Base-by-base conservation (phyloP, 2,888 invertebrate species). In the Lordiphosa andalusiaca region DNA sequence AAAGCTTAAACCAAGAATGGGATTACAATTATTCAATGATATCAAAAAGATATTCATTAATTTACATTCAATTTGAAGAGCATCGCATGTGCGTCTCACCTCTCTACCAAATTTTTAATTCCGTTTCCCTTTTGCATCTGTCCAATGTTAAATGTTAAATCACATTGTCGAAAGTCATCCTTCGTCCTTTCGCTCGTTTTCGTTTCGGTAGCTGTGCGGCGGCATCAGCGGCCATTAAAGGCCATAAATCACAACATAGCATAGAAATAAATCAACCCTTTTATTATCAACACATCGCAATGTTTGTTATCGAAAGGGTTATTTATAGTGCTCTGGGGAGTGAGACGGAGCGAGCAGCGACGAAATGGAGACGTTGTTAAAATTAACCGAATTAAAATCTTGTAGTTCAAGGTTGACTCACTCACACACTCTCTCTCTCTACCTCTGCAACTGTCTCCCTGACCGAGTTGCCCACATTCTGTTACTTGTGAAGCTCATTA, bases 281-380 rank as follows among this genome's bases (percentile, higher is more conserved):
- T 80, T 80, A 80, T 80, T 80, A 80, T 80, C 80, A 80, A 83
- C 80, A 80, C 84, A 83, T 80, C 81, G 80, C 81, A 83, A 83
- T 84, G 81, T 76, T 83, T 83, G 84, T 80, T 80, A 80, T 80
- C 80, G 80, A 83, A 74, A 80, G 80, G 81, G 81, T 80, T 80
- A 80, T 80, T 80, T 80, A 80, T 80, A 83, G 80, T 83, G 63
- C 80, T 74, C 81, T 47, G 40, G 84, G 84, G 80, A 80, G 53
- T 38, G 39, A 41, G 39, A 39, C 57, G 7, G 39, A 44, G 19
- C 51, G 44, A 53, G 48, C 51, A 71, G 38, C 36, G 40, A 42
- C 6, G 12, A 44, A 9, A 30, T 2, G 40, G 54, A 42, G 53
- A 46, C 54, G 19, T 59, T 68, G 76, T 72, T 84, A 77, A 77